phyloP scores from a whole-genome alignment of 2,113 vertebrate species.

The Solenodon paradoxus region DNA sequence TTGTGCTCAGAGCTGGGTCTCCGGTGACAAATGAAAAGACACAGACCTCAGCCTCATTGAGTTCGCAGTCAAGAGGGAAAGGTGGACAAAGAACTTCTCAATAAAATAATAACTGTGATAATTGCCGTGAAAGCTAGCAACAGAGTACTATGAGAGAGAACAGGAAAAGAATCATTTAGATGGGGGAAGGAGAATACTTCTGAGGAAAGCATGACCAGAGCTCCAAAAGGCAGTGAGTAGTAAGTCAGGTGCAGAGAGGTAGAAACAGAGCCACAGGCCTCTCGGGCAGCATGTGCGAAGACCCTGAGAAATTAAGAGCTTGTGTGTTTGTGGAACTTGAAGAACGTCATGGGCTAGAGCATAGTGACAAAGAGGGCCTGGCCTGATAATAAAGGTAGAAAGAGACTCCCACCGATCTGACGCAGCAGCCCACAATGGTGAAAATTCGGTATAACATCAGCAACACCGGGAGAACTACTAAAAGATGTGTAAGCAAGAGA shows the following conservation, averaged over 20 bases:
- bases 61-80: neutral
- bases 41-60: neutral
- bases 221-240: neutral
- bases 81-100: neutral
- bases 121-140: neutral
- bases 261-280: neutral
- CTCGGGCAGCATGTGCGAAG: neutral
- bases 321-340: neutral
- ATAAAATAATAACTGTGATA: neutral
- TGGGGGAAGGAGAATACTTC: neutral
- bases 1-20: neutral
- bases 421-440: too few relatives aligned
- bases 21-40: neutral
- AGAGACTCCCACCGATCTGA: neutral
- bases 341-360: neutral
- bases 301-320: neutral
- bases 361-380: neutral
- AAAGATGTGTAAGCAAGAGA: neutral
- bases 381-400: neutral
- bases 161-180: neutral
- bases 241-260: neutral
- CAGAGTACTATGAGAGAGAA: neutral
- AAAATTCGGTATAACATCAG: neutral
- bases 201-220: neutral
- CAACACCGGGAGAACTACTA: neutral